phyloP scores from a whole-genome alignment of 2,888 invertebrate species.

The Lottia gigantea region DNA sequence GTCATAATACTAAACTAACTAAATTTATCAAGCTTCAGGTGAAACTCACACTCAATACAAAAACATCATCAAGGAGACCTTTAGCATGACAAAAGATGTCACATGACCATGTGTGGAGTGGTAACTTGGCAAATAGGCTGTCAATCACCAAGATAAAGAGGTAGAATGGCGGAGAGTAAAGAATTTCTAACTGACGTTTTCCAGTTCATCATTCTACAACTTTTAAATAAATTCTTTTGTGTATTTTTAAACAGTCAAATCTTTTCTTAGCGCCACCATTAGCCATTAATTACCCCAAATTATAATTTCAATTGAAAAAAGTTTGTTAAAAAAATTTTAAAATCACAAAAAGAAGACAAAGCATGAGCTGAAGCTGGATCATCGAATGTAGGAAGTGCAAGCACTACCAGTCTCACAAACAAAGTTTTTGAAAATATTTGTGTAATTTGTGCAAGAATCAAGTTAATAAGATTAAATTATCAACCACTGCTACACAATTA shows the following conservation, averaged over 20 bases:
- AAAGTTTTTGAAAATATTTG: no score
- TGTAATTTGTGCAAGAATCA: no score
- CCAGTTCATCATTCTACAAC: background rate
- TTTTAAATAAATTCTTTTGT: constrained; percentile 1
- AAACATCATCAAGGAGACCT: constrained; percentile 1
- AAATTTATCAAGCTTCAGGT: background rate
- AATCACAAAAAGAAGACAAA: no score
- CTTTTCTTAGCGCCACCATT: no score
- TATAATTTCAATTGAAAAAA: no score
- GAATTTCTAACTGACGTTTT: background rate
- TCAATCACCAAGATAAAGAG: background rate
- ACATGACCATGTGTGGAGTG: constrained; percentile 1
- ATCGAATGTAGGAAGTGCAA: no score
- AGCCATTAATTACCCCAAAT: no score
- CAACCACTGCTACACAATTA: no score
- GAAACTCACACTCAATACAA: background rate
- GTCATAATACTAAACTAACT: background rate
- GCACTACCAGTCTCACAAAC: no score
- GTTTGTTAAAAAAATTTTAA: no score
- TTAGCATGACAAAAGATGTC: constrained; percentile 7
- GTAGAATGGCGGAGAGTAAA: background rate
- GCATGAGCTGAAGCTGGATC: no score
- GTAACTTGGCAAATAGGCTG: constrained; percentile 8
- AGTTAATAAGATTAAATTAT: no score
- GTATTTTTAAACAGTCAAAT: background rate